phyloP scores from a whole-genome alignment of 53 echinoderm and acorn worm species.

The Luidia sarsii region DNA sequence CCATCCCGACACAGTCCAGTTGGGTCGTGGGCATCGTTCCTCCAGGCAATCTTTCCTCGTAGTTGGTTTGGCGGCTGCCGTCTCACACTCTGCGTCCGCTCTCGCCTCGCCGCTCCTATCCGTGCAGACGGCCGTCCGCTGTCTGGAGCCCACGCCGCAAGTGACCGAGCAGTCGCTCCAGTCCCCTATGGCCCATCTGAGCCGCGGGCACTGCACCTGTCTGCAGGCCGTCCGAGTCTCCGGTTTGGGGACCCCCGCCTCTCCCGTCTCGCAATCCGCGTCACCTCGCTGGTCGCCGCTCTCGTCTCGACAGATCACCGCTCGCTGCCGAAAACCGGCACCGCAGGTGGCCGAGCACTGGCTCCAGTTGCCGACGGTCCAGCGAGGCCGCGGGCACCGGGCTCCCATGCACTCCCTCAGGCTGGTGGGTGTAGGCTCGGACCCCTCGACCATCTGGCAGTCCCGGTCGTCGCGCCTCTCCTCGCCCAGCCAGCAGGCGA shows the following conservation, averaged over 20 bases:
- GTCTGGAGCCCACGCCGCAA: constrained; percentile 69
- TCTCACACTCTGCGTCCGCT: background rate
- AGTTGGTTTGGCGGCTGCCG: background rate
- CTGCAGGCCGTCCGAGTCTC: background rate
- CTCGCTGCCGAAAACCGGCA: constrained; percentile 64
- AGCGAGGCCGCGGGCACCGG: background rate
- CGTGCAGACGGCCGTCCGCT: constrained; percentile 64
- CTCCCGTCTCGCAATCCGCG: constrained; percentile 38
- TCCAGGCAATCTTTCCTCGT: background rate
- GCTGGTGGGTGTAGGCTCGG: background rate
- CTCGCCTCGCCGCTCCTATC: constrained; percentile 5
- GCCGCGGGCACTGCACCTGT: background rate
- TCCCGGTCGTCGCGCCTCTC: constrained; percentile 8
- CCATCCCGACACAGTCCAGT: background rate
- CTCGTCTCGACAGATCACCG: constrained; percentile 62
- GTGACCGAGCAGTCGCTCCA: constrained; percentile 64
- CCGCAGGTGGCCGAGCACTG: constrained; percentile 85
- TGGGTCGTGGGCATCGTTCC: background rate
- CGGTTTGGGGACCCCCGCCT: background rate
- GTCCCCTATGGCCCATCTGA: background rate
- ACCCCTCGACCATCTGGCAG: background rate
- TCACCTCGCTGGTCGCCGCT: constrained; percentile 19
- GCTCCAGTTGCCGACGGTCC: constrained; percentile 10
- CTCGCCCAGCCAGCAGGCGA: constrained; percentile 62
- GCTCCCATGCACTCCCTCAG: background rate